phyloP scores from a whole-genome alignment of 2,888 invertebrate genomes.

The Leptinotarsa haldemani region DNA sequence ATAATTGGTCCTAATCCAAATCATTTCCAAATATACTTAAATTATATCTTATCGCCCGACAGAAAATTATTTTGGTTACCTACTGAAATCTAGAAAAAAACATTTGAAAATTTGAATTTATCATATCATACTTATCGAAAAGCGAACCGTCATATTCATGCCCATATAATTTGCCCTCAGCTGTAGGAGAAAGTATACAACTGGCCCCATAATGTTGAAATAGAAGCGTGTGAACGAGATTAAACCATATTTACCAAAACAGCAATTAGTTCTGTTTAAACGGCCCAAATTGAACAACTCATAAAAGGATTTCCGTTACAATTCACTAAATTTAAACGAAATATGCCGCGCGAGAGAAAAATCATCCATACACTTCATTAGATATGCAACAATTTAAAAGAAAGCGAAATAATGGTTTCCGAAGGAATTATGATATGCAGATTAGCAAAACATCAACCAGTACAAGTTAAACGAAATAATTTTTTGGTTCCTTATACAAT shows the following conservation, averaged over 20 bases:
- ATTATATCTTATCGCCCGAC: too few relatives aligned
- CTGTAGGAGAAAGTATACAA: neutral
- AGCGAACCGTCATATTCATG: neutral
- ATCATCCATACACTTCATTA: neutral
- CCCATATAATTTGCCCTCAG: neutral
- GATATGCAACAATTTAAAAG: conserved; percentile 2
- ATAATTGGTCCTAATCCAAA: too few relatives aligned
- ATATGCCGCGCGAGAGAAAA: conserved; percentile 14
- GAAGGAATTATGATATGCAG: neutral
- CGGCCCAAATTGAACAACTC: conserved; percentile 9
- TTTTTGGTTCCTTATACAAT: too few relatives aligned
- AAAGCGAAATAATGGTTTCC: conserved; percentile 21
- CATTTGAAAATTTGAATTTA: too few relatives aligned
- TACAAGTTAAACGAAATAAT: neutral
- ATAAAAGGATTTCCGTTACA: conserved; percentile 25
- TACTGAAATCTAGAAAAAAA: too few relatives aligned
- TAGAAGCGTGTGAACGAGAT: conserved; percentile 18
- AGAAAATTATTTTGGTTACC: too few relatives aligned
- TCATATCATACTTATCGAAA: too few relatives aligned
- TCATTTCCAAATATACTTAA: too few relatives aligned
- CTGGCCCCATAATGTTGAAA: neutral
- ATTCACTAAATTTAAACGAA: conserved; percentile 13
- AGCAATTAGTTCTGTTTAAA: conserved; percentile 16
- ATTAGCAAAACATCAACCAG: neutral
- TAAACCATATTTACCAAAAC: conserved; percentile 8